These are phyloP conservation scores for Drosophila ficusphila DNA, from an alignment of 1,140 invertebrate species.

Conservation along the genomic window DNA sequence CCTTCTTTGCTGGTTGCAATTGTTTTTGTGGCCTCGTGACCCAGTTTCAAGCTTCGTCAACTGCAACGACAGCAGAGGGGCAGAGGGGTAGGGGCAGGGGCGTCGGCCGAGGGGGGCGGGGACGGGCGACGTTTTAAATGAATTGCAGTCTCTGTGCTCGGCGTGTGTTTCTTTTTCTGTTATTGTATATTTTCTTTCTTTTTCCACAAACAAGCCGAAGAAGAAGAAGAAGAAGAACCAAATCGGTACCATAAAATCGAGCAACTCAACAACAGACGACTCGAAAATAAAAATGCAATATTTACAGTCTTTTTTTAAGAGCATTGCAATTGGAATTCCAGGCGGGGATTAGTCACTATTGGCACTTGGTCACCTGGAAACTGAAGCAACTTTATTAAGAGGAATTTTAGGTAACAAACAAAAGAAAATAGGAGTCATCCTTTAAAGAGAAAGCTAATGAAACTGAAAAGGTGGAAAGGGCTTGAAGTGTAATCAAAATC, in stretches of 20 bases:
- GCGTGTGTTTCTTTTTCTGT: conserved; percentile 20
- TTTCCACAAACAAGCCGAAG: conserved; percentile 35
- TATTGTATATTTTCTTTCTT: conserved; percentile 26
- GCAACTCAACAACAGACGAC: conserved; percentile 32
- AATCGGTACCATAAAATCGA: conserved; percentile 44
- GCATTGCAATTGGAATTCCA: conserved; percentile 46
- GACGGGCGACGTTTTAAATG: conserved; percentile 64
- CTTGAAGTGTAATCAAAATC: too few relatives aligned
- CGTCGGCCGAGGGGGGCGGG: conserved; percentile 29
- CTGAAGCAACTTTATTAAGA: conserved; percentile 1
- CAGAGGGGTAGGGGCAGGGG: conserved; percentile 12
- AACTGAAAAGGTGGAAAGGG: not conserved
- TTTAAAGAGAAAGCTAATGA: conserved; percentile 12
- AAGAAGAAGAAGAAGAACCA: conserved; percentile 42
- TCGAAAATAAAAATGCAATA: conserved; percentile 28
- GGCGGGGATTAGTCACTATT: conserved; percentile 61
- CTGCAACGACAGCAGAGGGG: conserved; percentile 65
- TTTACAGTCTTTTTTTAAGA: conserved; percentile 27
- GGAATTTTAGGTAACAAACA: not conserved
- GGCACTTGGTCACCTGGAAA: conserved; percentile 18
- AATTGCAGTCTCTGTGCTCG: conserved; percentile 51
- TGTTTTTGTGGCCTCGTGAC: conserved; percentile 83
- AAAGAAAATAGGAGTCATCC: not conserved
- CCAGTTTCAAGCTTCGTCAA: conserved; percentile 78
- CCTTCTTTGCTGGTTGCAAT: conserved; percentile 59